Conservation (phyloP, 1,140 invertebrate species). For the Drosophila obscura region DNA sequence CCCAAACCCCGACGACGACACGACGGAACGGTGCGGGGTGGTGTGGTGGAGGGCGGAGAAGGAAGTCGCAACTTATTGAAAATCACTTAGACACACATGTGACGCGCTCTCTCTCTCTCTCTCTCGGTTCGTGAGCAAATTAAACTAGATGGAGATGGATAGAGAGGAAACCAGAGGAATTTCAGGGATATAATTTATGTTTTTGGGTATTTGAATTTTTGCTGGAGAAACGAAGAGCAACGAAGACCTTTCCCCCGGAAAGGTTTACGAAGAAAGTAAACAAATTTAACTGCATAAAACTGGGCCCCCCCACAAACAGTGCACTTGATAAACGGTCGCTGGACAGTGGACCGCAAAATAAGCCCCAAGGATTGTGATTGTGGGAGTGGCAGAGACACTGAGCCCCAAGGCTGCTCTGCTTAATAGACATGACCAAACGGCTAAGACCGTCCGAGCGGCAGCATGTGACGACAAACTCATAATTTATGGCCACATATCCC, state of each 20-base stretch:
- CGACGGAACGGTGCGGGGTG: conserved; percentile 2
- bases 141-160: conserved; percentile 3
- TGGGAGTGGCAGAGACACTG: conserved; percentile 30
- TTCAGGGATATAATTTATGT: conserved; percentile 42
- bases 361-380: conserved; percentile 54
- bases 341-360: conserved; percentile 36
- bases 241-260: neutral
- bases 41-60: neutral
- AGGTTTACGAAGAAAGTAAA: conserved; percentile 13
- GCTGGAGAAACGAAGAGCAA: neutral
- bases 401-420: conserved; percentile 62
- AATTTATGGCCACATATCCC: conserved; percentile 69
- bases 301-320: neutral
- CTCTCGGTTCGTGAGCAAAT: conserved; percentile 53
- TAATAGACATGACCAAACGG: conserved; percentile 64
- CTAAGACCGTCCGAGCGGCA: conserved; percentile 38
- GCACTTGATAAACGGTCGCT: conserved; percentile 20
- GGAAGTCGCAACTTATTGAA: conserved; percentile 70
- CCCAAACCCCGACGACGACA: conserved; percentile 38
- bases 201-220: conserved; percentile 10
- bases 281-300: conserved; percentile 1
- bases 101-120: conserved; percentile 31
- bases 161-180: conserved; percentile 12
- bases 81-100: conserved; percentile 82
- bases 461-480: conserved; percentile 73